These are phyloP conservation scores for Drosophila maculinotata DNA, from an alignment of 2,888 invertebrate species.

Conservation along the genomic window DNA sequence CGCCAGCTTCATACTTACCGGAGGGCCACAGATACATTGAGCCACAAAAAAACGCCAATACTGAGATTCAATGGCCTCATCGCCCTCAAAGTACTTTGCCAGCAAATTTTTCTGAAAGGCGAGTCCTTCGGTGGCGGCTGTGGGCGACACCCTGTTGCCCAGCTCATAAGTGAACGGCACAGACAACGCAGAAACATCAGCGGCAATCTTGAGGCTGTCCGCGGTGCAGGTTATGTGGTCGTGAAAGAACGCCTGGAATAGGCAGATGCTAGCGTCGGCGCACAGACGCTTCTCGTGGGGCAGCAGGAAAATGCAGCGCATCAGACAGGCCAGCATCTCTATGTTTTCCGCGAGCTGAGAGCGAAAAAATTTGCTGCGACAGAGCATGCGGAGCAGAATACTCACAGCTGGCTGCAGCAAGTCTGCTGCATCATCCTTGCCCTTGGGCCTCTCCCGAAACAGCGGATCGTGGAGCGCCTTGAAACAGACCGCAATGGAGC, in stretches of 20 bases:
- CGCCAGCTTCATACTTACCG: slow-evolving; percentile 21
- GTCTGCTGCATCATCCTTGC: slow-evolving; percentile 3
- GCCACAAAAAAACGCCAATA: slow-evolving; percentile 69
- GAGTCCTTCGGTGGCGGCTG: slow-evolving; percentile 27
- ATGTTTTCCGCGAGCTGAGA: slow-evolving; percentile 65
- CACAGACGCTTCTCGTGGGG: slow-evolving; percentile 71
- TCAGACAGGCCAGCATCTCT: slow-evolving; percentile 73
- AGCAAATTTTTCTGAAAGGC: slow-evolving; percentile 22
- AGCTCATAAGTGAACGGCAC: slow-evolving; percentile 74
- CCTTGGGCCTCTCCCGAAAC: background rate
- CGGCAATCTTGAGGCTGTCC: slow-evolving; percentile 48
- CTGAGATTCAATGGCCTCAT: slow-evolving; percentile 31
- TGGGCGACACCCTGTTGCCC: slow-evolving; percentile 3
- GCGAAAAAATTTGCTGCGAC: slow-evolving; percentile 68
- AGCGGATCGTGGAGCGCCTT: slow-evolving; percentile 24
- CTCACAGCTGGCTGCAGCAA: slow-evolving; percentile 73
- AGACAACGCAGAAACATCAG: slow-evolving; percentile 61
- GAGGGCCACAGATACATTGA: slow-evolving; percentile 19
- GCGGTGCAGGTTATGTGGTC: slow-evolving; percentile 60
- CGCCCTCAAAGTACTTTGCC: slow-evolving; percentile 30
- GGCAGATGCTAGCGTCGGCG: slow-evolving; percentile 71
- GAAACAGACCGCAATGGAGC: slow-evolving; percentile 15
- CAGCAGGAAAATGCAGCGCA: slow-evolving; percentile 77
- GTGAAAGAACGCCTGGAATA: slow-evolving; percentile 78
- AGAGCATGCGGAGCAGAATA: slow-evolving; percentile 46